Evolutionary conservation across 2,113 vertebrate species (phyloP).

Genomic region (Rynchops niger): DNA sequence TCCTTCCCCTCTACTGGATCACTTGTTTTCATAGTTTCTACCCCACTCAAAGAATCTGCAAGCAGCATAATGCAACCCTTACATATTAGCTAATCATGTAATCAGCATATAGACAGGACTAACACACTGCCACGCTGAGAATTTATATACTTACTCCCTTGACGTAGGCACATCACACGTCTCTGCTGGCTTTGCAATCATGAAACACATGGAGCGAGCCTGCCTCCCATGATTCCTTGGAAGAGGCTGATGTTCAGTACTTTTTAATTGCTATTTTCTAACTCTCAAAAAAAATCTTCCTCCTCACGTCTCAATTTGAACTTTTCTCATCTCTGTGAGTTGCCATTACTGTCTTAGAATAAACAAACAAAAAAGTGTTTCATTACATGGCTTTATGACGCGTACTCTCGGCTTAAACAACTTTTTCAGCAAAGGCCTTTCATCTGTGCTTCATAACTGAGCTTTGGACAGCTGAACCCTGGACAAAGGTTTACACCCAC

Average conservation of each 20-base stretch:
- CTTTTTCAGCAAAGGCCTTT: neutral
- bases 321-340: neutral
- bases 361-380: neutral
- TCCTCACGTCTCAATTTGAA: neutral
- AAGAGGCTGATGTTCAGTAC: accelerated
- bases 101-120: neutral
- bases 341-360: neutral
- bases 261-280: neutral
- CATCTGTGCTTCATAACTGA: neutral
- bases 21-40: neutral
- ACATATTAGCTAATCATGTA: neutral
- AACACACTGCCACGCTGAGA: neutral
- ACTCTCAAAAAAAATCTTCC: neutral
- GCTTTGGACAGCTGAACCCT: neutral
- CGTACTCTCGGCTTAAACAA: neutral
- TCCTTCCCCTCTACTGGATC: neutral
- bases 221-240: neutral
- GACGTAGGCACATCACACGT: neutral
- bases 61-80: neutral
- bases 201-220: neutral
- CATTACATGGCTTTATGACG: neutral
- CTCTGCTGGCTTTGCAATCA: neutral
- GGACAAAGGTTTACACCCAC: neutral
- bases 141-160: neutral
- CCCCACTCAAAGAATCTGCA: neutral